Percentiles rank a stretch among this genome's conserved stretches.
phyloP scores from a whole-genome alignment of 2,113 vertebrate species.

The Brachypodius melanocephalos region DNA sequence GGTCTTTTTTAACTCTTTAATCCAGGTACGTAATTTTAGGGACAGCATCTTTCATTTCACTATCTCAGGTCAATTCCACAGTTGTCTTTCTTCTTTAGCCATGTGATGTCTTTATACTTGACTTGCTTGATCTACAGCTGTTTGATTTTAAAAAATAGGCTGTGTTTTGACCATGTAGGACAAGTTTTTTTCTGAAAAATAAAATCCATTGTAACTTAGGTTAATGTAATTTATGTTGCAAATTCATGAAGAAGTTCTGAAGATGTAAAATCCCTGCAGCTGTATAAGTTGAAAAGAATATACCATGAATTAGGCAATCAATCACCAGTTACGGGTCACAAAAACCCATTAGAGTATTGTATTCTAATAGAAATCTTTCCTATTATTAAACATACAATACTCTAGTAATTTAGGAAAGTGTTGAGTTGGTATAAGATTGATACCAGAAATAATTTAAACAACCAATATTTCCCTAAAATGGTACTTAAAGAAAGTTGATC shows the following conservation, averaged over 20 bases:
- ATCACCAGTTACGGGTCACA: not conserved
- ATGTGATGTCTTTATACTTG: not conserved
- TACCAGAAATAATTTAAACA: not conserved
- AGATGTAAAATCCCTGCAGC: not conserved
- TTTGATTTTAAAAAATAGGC: slow-evolving; percentile 5
- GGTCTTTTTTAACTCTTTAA: no score
- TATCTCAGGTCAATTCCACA: not conserved
- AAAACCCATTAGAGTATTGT: not conserved
- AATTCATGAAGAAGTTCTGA: not conserved
- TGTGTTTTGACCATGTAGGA: not conserved
- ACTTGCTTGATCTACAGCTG: not conserved
- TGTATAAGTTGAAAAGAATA: not conserved
- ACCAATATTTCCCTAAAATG: not conserved
- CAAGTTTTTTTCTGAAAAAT: not conserved
- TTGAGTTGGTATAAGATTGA: not conserved
- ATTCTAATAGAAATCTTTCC: not conserved
- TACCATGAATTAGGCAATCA: not conserved
- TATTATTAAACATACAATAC: not conserved
- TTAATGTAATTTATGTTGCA: not conserved
- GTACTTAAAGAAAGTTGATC: not conserved
- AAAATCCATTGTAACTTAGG: not conserved
- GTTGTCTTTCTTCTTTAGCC: not conserved
- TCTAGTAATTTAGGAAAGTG: not conserved
- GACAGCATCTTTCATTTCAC: not conserved
- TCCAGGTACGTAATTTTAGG: not conserved